A percentile compares a stretch with the other conserved stretches of the same genome.
Evolutionary conservation across 1,140 invertebrate species (phyloP).

Genomic region (Zaprionus davidi): DNA sequence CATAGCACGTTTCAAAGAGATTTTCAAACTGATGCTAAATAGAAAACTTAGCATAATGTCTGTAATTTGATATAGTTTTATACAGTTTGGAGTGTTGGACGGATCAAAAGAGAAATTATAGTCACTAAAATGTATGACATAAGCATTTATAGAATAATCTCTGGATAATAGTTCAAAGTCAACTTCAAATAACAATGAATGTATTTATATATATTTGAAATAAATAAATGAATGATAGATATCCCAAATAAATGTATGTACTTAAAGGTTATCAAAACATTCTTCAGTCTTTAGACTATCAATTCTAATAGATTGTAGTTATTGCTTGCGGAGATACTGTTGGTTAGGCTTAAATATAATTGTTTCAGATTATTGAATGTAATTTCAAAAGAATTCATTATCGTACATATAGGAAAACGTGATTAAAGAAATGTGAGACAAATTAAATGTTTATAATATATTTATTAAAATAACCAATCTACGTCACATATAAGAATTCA

Average conservation of each 20-base stretch:
- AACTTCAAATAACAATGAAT: no score
- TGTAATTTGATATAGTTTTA: conserved; percentile 1
- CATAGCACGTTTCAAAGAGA: not conserved
- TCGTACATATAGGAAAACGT: no score
- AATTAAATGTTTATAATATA: no score
- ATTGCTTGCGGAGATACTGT: no score
- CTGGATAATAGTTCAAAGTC: not conserved
- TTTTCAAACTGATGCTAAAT: not conserved
- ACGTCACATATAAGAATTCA: no score
- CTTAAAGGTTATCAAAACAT: not conserved
- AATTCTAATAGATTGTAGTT: no score
- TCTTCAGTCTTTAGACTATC: no score
- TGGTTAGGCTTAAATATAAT: not conserved
- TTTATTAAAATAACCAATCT: no score
- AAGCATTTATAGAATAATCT: not conserved
- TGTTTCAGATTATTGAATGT: not conserved
- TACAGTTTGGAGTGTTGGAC: not conserved
- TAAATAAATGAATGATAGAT: no score
- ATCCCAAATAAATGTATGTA: not conserved
- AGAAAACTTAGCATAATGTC: conserved; percentile 1
- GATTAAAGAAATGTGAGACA: no score
- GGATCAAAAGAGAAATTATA: not conserved
- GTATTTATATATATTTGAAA: no score
- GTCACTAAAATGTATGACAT: not conserved
- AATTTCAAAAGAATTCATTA: not conserved